These are phyloP conservation scores for Amiota communis DNA, from an alignment of 2,888 invertebrate genomes.

Conservation along the genomic window DNA sequence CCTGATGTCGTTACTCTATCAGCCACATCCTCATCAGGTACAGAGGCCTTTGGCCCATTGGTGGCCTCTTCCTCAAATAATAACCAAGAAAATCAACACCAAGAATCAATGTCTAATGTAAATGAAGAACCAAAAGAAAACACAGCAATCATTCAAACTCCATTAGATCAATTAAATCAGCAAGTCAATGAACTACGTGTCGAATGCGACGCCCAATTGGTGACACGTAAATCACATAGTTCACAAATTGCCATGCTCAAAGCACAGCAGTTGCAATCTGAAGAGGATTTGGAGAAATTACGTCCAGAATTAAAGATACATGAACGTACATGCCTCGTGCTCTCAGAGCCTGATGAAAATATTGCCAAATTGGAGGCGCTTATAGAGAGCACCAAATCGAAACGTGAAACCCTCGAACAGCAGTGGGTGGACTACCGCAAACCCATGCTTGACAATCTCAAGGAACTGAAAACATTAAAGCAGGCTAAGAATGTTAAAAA, in stretches of 20 bases:
- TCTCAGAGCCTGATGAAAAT: conserved; percentile 79
- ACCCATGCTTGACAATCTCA: conserved; percentile 76
- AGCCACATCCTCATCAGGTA: neutral
- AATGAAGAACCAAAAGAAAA: neutral
- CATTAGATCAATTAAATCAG: conserved; percentile 49
- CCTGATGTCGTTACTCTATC: conserved; percentile 35
- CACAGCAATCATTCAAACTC: conserved; percentile 30
- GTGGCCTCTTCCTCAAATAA: neutral
- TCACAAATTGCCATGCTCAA: conserved; percentile 48
- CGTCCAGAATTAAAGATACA: conserved; percentile 74
- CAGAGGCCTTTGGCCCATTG: neutral
- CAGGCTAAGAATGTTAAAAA: conserved; percentile 65
- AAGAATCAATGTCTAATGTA: neutral
- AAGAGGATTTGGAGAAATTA: conserved; percentile 64
- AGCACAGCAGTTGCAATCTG: conserved; percentile 46
- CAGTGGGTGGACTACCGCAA: conserved; percentile 84
- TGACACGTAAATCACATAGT: conserved; percentile 49
- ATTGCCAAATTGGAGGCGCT: conserved; percentile 76
- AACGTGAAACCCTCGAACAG: conserved; percentile 78
- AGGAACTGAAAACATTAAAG: conserved; percentile 53
- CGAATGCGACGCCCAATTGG: conserved; percentile 49
- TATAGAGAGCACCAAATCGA: conserved; percentile 78
- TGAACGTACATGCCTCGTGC: conserved; percentile 77
- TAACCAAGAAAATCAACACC: neutral
- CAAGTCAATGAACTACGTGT: conserved; percentile 55